phyloP scores from a whole-genome alignment of 2,888 invertebrate species.

The Chrysomela aeneicollis region DNA sequence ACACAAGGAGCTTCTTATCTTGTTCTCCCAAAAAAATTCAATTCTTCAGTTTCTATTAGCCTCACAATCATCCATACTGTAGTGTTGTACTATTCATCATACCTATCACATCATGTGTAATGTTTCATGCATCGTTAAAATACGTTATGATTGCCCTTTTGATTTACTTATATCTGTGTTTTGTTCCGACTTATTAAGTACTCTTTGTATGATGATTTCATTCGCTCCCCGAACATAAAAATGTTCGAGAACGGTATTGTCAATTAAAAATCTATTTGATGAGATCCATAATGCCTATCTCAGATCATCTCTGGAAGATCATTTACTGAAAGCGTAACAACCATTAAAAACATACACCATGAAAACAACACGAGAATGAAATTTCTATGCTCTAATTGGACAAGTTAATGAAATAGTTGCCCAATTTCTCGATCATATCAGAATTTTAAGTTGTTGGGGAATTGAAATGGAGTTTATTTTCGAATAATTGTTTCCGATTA shows the following conservation, averaged over 20 bases:
- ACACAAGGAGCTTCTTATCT: too few relatives aligned
- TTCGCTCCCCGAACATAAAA: neutral
- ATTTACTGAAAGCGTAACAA: neutral
- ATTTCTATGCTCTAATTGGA: conserved; percentile 37
- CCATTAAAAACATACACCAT: conserved; percentile 25
- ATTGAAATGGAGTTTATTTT: neutral
- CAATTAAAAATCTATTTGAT: conserved; percentile 7
- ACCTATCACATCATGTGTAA: too few relatives aligned
- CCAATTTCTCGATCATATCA: conserved; percentile 13
- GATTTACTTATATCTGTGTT: too few relatives aligned
- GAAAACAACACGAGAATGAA: conserved; percentile 32
- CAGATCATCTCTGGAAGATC: neutral
- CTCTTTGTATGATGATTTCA: neutral
- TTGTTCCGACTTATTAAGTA: too few relatives aligned
- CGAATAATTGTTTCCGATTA: neutral
- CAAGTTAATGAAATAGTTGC: conserved; percentile 27
- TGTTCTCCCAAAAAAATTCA: too few relatives aligned
- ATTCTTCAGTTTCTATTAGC: too few relatives aligned
- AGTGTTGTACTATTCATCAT: too few relatives aligned
- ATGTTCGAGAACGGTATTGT: neutral
- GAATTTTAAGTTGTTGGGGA: neutral
- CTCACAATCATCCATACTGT: too few relatives aligned
- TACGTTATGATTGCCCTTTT: too few relatives aligned
- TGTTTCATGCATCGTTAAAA: too few relatives aligned
- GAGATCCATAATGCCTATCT: neutral